phyloP scores from a whole-genome alignment of 1,140 invertebrate genomes.

The Anagrus nilaparvatae region DNA sequence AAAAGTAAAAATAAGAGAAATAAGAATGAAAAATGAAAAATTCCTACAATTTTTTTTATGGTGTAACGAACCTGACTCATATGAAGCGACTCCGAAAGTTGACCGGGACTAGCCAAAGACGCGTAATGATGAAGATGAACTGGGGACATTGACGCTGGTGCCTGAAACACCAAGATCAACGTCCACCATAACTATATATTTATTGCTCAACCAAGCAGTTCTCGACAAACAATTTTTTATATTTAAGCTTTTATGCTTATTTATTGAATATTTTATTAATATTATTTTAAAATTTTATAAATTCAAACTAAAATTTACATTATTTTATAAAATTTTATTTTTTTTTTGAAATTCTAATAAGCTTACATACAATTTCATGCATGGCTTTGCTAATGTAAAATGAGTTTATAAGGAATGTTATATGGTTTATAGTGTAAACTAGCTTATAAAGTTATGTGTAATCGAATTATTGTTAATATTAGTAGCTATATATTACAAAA shows the following conservation, averaged over 20 bases:
- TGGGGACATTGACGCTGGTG: constrained; percentile 79
- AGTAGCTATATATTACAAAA: too few relatives aligned
- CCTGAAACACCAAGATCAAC: constrained; percentile 45
- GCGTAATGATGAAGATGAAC: constrained; percentile 73
- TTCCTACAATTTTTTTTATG: constrained; percentile 8
- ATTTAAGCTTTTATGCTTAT: constrained; percentile 5
- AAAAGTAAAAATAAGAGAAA: constrained; percentile 14
- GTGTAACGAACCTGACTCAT: constrained; percentile 61
- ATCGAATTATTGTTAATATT: too few relatives aligned
- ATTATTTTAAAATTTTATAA: background rate
- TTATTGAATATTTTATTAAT: background rate
- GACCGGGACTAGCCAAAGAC: constrained; percentile 52
- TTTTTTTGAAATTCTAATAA: constrained; percentile 10
- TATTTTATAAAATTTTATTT: constrained; percentile 5
- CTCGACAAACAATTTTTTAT: constrained; percentile 8
- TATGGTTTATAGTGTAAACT: too few relatives aligned
- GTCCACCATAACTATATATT: constrained; percentile 16
- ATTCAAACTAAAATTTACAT: constrained; percentile 2
- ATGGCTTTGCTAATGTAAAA: constrained; percentile 7
- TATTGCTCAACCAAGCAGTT: constrained; percentile 11
- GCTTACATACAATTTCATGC: constrained; percentile 15
- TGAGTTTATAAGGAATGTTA: too few relatives aligned
- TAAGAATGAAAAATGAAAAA: constrained; percentile 1
- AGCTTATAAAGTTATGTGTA: too few relatives aligned
- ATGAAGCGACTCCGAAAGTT: constrained; percentile 65